Percentiles rank a stretch among this genome's conserved stretches.
Conservation (phyloP, 2,113 vertebrate genomes). For the Dromaius novaehollandiae region DNA sequence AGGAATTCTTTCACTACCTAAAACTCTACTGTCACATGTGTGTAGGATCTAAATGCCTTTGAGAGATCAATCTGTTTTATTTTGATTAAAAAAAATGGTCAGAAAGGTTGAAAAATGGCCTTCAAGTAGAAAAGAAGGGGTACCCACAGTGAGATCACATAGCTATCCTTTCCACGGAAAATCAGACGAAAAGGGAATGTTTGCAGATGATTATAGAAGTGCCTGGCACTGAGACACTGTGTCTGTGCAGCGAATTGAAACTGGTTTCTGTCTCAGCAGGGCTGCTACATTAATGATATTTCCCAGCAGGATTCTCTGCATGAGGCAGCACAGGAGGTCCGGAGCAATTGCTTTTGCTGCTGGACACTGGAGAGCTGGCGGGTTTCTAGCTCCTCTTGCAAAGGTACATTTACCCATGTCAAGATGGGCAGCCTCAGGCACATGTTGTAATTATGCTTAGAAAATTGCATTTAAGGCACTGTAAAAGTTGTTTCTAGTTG, state of each 20-base stretch:
- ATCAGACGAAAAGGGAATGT: background rate
- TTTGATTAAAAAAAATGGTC: background rate
- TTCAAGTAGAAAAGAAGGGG: background rate
- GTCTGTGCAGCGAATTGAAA: background rate
- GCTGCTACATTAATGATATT: background rate
- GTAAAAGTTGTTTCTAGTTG: background rate
- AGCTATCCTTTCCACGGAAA: background rate
- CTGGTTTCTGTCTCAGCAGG: background rate
- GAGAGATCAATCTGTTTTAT: background rate
- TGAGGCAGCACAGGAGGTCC: background rate
- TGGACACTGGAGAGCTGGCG: background rate
- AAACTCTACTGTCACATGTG: fast-evolving
- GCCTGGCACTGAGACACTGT: background rate
- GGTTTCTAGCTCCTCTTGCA: background rate
- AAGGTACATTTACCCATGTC: background rate
- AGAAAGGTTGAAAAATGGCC: background rate
- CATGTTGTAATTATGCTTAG: fast-evolving
- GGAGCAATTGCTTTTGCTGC: background rate
- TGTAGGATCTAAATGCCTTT: background rate
- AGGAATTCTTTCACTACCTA: background rate
- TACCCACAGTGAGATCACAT: fast-evolving
- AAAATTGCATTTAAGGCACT: background rate
- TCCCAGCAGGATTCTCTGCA: background rate
- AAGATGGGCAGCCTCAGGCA: background rate
- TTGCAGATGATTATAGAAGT: background rate